Base-by-base conservation (phyloP, 2,888 invertebrate species). In the Prenolepis imparis region DNA sequence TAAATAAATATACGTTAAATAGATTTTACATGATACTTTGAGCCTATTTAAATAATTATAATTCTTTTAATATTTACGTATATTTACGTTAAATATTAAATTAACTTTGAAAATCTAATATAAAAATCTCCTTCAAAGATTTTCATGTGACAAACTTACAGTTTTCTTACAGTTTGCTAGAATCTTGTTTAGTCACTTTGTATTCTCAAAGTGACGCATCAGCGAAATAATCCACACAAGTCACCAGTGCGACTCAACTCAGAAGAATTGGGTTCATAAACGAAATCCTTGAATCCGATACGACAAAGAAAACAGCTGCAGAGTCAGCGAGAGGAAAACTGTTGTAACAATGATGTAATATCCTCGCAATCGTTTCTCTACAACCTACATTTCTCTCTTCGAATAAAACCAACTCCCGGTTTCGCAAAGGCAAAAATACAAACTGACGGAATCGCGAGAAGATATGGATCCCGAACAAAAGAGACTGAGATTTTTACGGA, bases 401-500 rank as follows among this genome's bases (percentile, higher is more conserved):
- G 84, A 75, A 63, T 61, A 63, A 52, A 82, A 39, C 39, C 80
- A 64, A 75, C 72, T 84, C 77, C 70, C 57, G 21, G 21, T 66
- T 81, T 81, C 44, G 66, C 67, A 63, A 48, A 36, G 59, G 39
- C 61, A 21, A 59, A 64, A 75, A 66, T 75, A 82, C 78, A 73
- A 85, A 85, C 87, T 83, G 87, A 88, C 86, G 83, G 74, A 64
- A 59, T 81, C 68, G 75, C 55, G 63, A 63, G 80, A 39, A 66
- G 68, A 64, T 81, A 83, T 74, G 86, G 74, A 84, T 86, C 66
- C 18, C 78, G 67, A 86, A 86, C 55, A 75, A 77, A 74, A 72
- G 87, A 55, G 87, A 55, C 66, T 78, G 67, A 85, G 83, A 87
- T 87, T 85, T 85, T 88, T 75, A 75, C 57, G 66, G 57, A 73